Evolutionary conservation across 2,797 vertebrate species (phyloP), one percentile per base, ranked within the genome.

Genomic region (Pangasius krempfi): DNA sequence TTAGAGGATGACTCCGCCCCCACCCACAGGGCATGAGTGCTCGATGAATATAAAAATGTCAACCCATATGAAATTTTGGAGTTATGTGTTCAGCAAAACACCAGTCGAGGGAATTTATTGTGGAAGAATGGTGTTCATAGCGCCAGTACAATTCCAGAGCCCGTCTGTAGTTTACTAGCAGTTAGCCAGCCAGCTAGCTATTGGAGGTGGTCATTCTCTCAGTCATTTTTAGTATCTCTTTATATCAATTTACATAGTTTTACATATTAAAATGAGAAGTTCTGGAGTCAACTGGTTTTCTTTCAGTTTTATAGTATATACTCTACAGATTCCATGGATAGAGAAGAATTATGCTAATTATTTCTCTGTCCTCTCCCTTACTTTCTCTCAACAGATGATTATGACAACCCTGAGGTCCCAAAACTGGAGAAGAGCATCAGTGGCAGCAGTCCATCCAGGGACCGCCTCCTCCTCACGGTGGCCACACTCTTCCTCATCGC

Each of bases 351-450:
- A 20, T 22, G 27, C 37, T 60, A 79, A 54, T 33, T 16, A 20
- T 79, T 54, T 54, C 47, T 18, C 70, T 85, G 52, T 73, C 4
- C 47, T 56, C 56, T 91, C 50, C 87, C 33, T 91, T 88, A 91
- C 92, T 70, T 47, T 76, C 60, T 89, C 47, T 85, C 33, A 84
- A 52, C 40, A 99, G 98, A 97, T 91, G 96, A 98, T 92, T 98
- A 97, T 25, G 90, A 92, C 92, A 97, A 97, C 93, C 96, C 97
- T 0, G 97, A 97, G 92, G 95, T 98, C 92, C 98, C 98, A 83
- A 98, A 98, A 90, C 94, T 99, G 95, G 98, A 99, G 97, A 99
- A 99, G 95, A 99, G 98, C 72, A 97, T 99, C 92, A 99, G 98
- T 0, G 98, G 98, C 82, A 98, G 97, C 94, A 99, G 97, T 92